These are phyloP conservation scores for Mamestra configurata DNA, from an alignment of 1,140 invertebrate species.

Conservation along the genomic window DNA sequence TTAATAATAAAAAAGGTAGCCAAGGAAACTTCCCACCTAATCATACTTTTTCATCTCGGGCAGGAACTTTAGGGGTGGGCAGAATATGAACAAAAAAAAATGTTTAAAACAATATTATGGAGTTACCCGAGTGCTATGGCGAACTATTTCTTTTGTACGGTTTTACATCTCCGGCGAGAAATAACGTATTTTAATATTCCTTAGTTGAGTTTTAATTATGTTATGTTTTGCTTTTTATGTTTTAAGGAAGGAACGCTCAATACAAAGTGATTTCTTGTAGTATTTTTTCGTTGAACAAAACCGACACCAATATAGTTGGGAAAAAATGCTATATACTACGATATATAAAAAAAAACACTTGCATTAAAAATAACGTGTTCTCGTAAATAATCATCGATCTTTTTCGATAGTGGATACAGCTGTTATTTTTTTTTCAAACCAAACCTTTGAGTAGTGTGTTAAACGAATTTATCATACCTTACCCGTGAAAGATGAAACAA, in stretches of 20 bases:
- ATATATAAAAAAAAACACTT: no score
- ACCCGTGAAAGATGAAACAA: no score
- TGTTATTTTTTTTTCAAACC: no score
- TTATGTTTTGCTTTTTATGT: neutral
- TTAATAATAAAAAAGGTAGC: constrained; percentile 53
- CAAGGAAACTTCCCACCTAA: constrained; percentile 50
- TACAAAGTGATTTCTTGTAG: neutral
- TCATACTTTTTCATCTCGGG: constrained; percentile 49
- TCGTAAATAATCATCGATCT: no score
- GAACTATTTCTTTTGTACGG: constrained; percentile 10
- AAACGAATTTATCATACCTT: no score
- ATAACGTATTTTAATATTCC: constrained; percentile 37
- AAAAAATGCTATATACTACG: no score
- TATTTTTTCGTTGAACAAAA: no score
- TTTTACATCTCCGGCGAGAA: neutral
- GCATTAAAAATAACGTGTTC: no score
- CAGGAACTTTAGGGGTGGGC: constrained; percentile 26
- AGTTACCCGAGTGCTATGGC: constrained; percentile 23
- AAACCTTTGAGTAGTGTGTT: no score
- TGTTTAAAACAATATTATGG: constrained; percentile 44
- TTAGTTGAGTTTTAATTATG: constrained; percentile 30
- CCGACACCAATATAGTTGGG: no score
- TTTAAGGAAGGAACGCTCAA: neutral
- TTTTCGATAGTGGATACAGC: no score
- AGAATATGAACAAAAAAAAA: constrained; percentile 52